Evolutionary conservation across 2,888 invertebrate genomes (phyloP).

Genomic region (Bellardia bayeri): DNA sequence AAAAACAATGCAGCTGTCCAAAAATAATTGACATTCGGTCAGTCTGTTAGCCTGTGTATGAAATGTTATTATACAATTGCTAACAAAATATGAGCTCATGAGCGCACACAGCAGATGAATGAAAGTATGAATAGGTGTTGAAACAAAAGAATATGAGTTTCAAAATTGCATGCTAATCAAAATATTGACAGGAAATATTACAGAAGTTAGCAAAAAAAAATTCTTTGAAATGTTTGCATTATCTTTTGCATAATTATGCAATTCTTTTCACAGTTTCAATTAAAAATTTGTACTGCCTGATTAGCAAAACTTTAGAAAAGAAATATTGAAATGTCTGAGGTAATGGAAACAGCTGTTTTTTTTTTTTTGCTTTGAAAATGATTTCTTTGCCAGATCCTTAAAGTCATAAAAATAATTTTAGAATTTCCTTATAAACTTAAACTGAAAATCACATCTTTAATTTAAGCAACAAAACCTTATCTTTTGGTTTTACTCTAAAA

Average conservation of each 20-base stretch:
- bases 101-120: neutral
- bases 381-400: neutral
- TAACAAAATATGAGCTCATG: slow-evolving; percentile 14
- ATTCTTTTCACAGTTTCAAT: neutral
- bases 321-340: neutral
- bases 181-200: slow-evolving; percentile 65
- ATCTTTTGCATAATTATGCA: slow-evolving; percentile 29
- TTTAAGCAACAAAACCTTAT: neutral
- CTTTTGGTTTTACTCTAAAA: neutral
- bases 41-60: slow-evolving; percentile 4
- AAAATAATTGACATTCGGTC: slow-evolving; percentile 51
- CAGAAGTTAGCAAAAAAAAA: neutral
- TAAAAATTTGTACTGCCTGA: slow-evolving; percentile 51
- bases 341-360: slow-evolving; percentile 20
- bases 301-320: neutral
- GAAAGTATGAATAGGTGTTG: neutral
- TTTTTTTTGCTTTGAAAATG: neutral
- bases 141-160: slow-evolving; percentile 53
- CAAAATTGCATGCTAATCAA: slow-evolving; percentile 68
- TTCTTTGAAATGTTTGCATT: slow-evolving; percentile 1
- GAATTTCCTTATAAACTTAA: slow-evolving; percentile 1
- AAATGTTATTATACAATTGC: slow-evolving; percentile 20
- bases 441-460: slow-evolving; percentile 1
- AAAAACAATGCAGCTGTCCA: slow-evolving; percentile 51
- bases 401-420: neutral